Percentiles rank a stretch among this genome's conserved stretches.
Evolutionary conservation across 2,113 vertebrate species (phyloP).

Genomic region (Catagonus wagneri): DNA sequence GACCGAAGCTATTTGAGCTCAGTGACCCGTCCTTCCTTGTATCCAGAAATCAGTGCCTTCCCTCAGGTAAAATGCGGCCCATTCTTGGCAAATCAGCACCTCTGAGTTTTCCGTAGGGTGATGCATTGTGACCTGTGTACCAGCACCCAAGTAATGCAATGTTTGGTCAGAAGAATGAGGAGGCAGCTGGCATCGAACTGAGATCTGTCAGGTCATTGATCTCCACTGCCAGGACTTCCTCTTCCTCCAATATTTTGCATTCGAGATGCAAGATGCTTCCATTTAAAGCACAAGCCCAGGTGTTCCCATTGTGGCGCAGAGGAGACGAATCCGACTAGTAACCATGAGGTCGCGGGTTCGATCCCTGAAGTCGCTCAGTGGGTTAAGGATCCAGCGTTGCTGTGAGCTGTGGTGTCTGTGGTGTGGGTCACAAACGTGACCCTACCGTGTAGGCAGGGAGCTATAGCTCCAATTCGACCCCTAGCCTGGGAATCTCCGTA

Average conservation of each 20-base stretch:
- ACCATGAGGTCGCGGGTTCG: too few relatives aligned
- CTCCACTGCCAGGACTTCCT: accelerated
- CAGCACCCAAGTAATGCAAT: accelerated
- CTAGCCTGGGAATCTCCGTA: too few relatives aligned
- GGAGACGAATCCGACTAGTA: too few relatives aligned
- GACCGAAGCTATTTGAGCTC: background rate
- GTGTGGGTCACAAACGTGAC: too few relatives aligned
- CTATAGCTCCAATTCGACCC: too few relatives aligned
- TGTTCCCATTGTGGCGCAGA: too few relatives aligned
- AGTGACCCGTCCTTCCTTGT: background rate
- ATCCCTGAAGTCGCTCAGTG: too few relatives aligned
- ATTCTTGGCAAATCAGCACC: background rate
- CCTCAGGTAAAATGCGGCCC: background rate
- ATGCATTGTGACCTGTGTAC: background rate
- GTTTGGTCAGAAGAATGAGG: background rate
- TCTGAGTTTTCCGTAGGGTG: accelerated
- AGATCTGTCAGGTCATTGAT: accelerated
- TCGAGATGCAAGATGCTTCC: background rate
- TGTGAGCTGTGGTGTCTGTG: too few relatives aligned
- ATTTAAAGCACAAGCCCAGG: background rate
- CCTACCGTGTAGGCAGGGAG: too few relatives aligned
- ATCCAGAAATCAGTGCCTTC: background rate
- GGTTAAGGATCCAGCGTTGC: too few relatives aligned
- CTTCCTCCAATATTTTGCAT: background rate
- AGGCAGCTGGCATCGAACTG: background rate